These are phyloP conservation scores for Sinhomidia bicolor DNA, from an alignment of 2,888 invertebrate species.

Conservation along the genomic window DNA sequence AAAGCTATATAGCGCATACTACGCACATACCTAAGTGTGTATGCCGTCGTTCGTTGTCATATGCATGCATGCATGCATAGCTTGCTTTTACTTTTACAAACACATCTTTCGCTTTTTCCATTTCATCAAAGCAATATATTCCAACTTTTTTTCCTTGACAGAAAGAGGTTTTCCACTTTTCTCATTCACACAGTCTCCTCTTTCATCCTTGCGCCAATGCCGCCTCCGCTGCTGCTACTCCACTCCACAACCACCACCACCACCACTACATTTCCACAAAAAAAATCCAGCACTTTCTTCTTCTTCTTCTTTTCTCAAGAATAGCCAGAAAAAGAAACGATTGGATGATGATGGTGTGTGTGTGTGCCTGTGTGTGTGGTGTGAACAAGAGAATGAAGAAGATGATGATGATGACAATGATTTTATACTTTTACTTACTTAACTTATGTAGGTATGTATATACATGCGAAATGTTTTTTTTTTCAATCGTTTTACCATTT, in stretches of 20 bases:
- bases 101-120: slow-evolving; percentile 35
- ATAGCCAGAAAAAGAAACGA: slow-evolving; percentile 64
- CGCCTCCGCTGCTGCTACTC: slow-evolving; percentile 20
- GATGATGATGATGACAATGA: slow-evolving; percentile 58
- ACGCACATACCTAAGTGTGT: too few relatives aligned
- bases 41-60: slow-evolving; percentile 1
- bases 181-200: slow-evolving; percentile 21
- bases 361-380: slow-evolving; percentile 1
- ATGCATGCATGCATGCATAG: slow-evolving; percentile 54
- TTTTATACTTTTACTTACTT: slow-evolving; percentile 56
- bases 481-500: slow-evolving; percentile 72
- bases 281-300: slow-evolving; percentile 61
- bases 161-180: slow-evolving; percentile 66
- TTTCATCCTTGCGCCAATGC: slow-evolving; percentile 45
- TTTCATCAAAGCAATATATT: slow-evolving; percentile 69
- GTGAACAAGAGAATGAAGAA: slow-evolving; percentile 40
- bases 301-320: slow-evolving; percentile 40
- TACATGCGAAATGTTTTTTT: slow-evolving; percentile 59
- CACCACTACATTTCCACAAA: slow-evolving; percentile 62
- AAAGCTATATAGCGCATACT: too few relatives aligned
- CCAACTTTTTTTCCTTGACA: slow-evolving; percentile 60
- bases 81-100: too few relatives aligned
- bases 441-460: slow-evolving; percentile 49
- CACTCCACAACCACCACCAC: too few relatives aligned
- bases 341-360: slow-evolving; percentile 58